Evolutionary conservation across 2,113 vertebrate species (phyloP).

Genomic region (Motacilla alba): DNA sequence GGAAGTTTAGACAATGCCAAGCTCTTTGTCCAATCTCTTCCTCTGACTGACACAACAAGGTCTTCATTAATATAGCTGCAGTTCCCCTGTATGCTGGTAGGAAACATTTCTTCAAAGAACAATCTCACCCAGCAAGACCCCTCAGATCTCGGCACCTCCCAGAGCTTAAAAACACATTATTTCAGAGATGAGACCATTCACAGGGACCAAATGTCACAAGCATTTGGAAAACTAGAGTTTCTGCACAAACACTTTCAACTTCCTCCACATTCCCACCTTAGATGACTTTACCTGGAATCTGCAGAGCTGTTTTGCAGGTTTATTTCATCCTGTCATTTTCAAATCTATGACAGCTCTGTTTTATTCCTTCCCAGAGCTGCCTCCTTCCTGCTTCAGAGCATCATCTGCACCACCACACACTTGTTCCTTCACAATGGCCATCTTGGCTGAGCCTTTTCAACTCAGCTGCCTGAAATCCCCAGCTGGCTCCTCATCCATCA

Average conservation of each 20-base stretch:
- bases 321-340: not conserved
- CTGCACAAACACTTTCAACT: not conserved
- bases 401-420: not conserved
- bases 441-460: not conserved
- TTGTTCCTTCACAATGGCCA: not conserved
- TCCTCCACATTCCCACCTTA: not conserved
- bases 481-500: not conserved
- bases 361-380: not conserved
- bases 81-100: not conserved
- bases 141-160: slow-evolving; percentile 32
- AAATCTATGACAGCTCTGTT: not conserved
- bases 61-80: slow-evolving; percentile 32
- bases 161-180: not conserved
- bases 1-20: not conserved
- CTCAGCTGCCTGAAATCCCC: not conserved
- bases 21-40: not conserved
- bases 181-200: not conserved
- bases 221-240: not conserved
- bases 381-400: not conserved
- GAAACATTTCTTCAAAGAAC: slow-evolving; percentile 44
- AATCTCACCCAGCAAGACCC: slow-evolving; percentile 16
- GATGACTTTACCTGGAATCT: not conserved
- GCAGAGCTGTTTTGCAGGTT: not conserved
- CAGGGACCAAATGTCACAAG: not conserved
- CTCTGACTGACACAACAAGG: not conserved